Evolutionary conservation across 2,888 invertebrate genomes (phyloP).

Genomic region (Agriopis marginaria): DNA sequence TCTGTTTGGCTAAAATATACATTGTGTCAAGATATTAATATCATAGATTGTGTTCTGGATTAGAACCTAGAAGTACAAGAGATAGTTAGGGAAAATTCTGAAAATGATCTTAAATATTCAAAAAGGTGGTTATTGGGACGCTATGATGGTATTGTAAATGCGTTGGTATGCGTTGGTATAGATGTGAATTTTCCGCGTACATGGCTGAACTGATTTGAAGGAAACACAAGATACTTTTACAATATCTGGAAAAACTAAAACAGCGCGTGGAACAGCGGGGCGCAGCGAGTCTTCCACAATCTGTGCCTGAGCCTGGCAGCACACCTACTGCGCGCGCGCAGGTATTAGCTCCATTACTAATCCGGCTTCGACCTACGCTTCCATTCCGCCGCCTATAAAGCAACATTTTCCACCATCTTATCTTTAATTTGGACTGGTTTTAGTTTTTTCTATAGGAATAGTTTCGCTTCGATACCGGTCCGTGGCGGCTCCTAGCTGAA

Average conservation of each 20-base stretch:
- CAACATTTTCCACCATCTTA: slow-evolving; percentile 57
- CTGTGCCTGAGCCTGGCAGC: neutral
- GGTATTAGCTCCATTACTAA: slow-evolving; percentile 28
- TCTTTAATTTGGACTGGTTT: slow-evolving; percentile 70
- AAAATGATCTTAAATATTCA: too few relatives aligned
- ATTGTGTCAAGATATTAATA: too few relatives aligned
- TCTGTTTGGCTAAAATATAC: too few relatives aligned
- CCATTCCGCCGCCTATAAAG: slow-evolving; percentile 48
- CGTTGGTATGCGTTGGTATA: too few relatives aligned
- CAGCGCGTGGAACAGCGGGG: neutral
- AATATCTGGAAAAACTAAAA: neutral
- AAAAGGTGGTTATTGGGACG: too few relatives aligned
- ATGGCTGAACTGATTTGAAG: neutral
- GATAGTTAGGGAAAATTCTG: too few relatives aligned
- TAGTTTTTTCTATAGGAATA: slow-evolving; percentile 82
- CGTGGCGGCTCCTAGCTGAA: slow-evolving; percentile 61
- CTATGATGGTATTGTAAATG: too few relatives aligned
- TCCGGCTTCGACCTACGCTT: slow-evolving; percentile 51
- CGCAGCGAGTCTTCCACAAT: neutral
- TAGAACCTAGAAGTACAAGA: too few relatives aligned
- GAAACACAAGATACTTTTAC: neutral
- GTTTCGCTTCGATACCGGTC: slow-evolving; percentile 83
- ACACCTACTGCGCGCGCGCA: slow-evolving; percentile 11
- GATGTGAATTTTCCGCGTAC: too few relatives aligned
- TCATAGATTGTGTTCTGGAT: too few relatives aligned